Evolutionary conservation across 2,888 invertebrate genomes (phyloP), one percentile per base, ranked within the genome.

Genomic region (Diarsia mendica): DNA sequence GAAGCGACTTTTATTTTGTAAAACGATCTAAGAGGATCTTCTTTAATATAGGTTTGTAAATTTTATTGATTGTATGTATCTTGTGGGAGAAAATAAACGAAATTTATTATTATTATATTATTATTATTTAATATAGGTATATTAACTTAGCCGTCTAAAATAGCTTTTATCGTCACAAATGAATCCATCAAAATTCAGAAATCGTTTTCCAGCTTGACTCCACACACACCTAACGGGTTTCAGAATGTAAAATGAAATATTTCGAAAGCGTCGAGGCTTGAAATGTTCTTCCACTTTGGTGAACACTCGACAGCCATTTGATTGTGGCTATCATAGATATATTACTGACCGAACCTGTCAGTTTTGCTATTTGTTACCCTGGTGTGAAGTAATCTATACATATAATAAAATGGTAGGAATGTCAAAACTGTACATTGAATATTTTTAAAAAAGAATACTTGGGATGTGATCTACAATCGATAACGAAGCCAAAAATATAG

Each of bases 331-430:
- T 55, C 67, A 60, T 68, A 67, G 18, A 67, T 60, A 67, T 53
- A 65, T 75, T 71, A 67, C 55, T 72, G 71, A 60, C 67, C 18
- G 44, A 73, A 23, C 61, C 33, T 49, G 63, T 83, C 68, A 53
- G 20, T 61, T 53, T 44, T 10, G 53, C 63, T 61, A 82, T 74
- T 63, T 69, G 63, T 73, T 65, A 74, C 28, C 67, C 58, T 20
- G 61, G 65, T 68, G 55, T 67, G 46, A 67, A 80, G 75, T 80
- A 80, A 82, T n/a, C n/a, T n/a, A n/a, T n/a, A n/a, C n/a, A n/a
- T n/a, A n/a, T n/a, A n/a, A n/a, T n/a, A n/a, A n/a, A n/a, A n/a
- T n/a, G n/a, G n/a, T n/a, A n/a, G n/a, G n/a, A n/a, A n/a, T n/a
- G n/a, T n/a, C n/a, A n/a, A n/a, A n/a, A n/a, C n/a, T n/a, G n/a